These are phyloP conservation scores for Aphodius granarius DNA, from an alignment of 2,888 invertebrate genomes.

Conservation along the genomic window DNA sequence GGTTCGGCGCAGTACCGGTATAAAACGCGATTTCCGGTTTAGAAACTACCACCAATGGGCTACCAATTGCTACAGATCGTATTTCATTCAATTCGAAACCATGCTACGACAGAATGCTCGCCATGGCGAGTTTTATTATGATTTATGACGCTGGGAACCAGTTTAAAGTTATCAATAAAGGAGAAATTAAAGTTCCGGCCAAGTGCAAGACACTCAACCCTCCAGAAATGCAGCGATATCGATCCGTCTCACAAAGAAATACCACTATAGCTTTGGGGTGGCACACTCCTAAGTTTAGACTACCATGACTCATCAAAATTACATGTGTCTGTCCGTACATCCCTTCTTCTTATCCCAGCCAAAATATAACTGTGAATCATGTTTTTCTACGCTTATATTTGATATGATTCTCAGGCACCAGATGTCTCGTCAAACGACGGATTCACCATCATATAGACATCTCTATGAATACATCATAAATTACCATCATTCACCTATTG, in stretches of 20 bases:
- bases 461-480: neutral
- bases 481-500: neutral
- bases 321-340: slow-evolving; percentile 1
- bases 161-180: neutral
- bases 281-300: neutral
- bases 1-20: neutral
- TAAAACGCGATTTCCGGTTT: neutral
- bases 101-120: too few species aligned
- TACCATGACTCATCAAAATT: slow-evolving; percentile 14
- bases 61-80: neutral
- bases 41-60: neutral
- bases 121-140: neutral
- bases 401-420: neutral
- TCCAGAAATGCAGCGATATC: neutral
- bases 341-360: neutral
- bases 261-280: slow-evolving; percentile 9
- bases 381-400: neutral
- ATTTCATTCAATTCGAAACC: neutral
- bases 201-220: neutral
- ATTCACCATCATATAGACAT: neutral
- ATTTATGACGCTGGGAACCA: neutral
- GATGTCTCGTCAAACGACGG: too few species aligned
- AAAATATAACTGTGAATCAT: slow-evolving; percentile 6
- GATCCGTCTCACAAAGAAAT: slow-evolving; percentile 9
- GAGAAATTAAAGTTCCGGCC: neutral